A percentile compares a stretch with the other conserved stretches of the same genome.
phyloP scores from a whole-genome alignment of 64 coral and sea anemone genomes.

The Anthopleura sola region DNA sequence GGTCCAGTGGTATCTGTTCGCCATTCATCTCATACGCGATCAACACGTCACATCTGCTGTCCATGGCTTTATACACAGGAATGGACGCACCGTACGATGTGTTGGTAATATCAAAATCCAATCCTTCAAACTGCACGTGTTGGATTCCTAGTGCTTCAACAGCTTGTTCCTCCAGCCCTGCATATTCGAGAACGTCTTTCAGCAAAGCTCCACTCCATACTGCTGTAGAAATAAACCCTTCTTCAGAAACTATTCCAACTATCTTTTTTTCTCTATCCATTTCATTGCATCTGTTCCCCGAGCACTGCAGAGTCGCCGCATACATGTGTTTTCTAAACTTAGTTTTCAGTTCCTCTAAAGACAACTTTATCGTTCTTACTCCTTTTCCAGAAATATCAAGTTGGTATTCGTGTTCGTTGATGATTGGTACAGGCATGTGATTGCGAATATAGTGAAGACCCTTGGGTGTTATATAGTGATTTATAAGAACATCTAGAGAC shows the following conservation, averaged over 20 bases:
- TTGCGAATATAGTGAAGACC: constrained; percentile 28
- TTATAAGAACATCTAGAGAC: no score
- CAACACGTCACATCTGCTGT: constrained; percentile 22
- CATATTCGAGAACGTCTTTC: constrained; percentile 24
- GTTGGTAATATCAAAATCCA: constrained; percentile 34
- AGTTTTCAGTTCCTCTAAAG: constrained; percentile 26
- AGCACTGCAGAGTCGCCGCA: constrained; percentile 37
- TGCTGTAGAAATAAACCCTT: constrained; percentile 22
- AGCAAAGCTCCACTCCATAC: constrained; percentile 35
- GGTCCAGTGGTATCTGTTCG: constrained; percentile 46
- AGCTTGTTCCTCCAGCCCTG: background rate
- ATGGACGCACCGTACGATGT: constrained; percentile 31
- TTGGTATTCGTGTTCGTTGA: constrained; percentile 22
- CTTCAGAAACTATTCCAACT: background rate
- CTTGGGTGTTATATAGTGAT: constrained; percentile 36
- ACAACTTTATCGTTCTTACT: background rate
- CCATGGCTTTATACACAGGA: constrained; percentile 32
- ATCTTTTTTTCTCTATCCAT: constrained; percentile 12
- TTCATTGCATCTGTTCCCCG: constrained; percentile 23
- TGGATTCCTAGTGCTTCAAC: constrained; percentile 4
- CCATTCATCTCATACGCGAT: constrained; percentile 71
- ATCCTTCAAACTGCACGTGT: constrained; percentile 37
- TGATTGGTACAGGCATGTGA: constrained; percentile 37
- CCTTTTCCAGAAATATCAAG: constrained; percentile 27
- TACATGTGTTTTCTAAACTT: constrained; percentile 34